A percentile compares a stretch with the other conserved stretches of the same genome.
These are phyloP conservation scores for Cyanistes caeruleus DNA, from an alignment of 2,113 vertebrate genomes.

Conservation along the genomic window DNA sequence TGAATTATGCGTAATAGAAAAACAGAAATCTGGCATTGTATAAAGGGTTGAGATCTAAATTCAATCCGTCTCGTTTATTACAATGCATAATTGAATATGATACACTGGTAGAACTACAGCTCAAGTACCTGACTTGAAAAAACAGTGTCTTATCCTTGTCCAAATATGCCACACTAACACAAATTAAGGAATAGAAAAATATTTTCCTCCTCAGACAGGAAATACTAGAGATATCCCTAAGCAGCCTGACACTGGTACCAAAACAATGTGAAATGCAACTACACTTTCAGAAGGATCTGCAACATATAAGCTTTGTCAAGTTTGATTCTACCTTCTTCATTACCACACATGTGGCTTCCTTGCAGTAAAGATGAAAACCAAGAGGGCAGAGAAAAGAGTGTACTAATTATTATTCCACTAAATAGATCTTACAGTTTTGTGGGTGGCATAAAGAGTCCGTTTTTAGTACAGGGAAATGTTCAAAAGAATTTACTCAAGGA, in stretches of 20 bases:
- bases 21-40: not conserved
- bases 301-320: not conserved
- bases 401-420: conserved; percentile 36
- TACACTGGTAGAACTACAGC: not conserved
- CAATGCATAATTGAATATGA: not conserved
- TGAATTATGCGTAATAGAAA: not conserved
- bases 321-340: conserved; percentile 15
- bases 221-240: not conserved
- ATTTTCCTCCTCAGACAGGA: not conserved
- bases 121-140: not conserved
- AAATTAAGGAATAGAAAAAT: conserved; percentile 17
- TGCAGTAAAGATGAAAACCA: conserved; percentile 21
- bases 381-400: not conserved
- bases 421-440: conserved; percentile 3
- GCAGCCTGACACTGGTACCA: not conserved
- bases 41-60: not conserved
- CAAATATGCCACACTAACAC: not conserved
- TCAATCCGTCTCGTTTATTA: not conserved
- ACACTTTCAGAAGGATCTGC: not conserved
- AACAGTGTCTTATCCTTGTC: not conserved
- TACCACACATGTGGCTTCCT: not conserved
- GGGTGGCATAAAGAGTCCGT: not conserved
- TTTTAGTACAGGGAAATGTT: not conserved
- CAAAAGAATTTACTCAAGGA: conserved; percentile 11
- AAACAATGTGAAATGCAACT: not conserved